These are phyloP conservation scores for Aramus guarauna DNA, from an alignment of 2,113 vertebrate species.

Conservation along the genomic window DNA sequence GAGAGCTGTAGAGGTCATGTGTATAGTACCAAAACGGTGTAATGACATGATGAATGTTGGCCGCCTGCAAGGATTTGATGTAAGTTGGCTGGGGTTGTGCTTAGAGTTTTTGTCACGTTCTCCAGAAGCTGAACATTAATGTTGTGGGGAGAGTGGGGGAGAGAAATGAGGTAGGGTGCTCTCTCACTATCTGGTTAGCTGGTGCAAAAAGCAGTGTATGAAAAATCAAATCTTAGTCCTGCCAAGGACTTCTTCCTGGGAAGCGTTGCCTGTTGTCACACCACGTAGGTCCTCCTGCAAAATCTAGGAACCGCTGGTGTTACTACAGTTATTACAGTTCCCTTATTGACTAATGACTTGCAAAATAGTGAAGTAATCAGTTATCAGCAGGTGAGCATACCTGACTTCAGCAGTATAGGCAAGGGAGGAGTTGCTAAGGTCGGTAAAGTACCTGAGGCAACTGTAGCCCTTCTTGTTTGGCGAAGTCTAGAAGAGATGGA, in stretches of 20 bases:
- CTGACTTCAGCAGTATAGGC: not conserved
- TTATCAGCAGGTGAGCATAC: not conserved
- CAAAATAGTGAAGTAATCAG: not conserved
- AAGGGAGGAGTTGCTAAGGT: not conserved
- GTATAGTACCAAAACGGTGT: conserved; percentile 94
- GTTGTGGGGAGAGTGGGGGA: not conserved
- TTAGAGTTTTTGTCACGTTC: not conserved
- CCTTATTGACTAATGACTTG: not conserved
- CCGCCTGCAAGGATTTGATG: conserved; percentile 96
- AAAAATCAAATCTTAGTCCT: not conserved
- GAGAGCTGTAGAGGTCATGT: conserved; percentile 98
- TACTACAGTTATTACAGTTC: not conserved
- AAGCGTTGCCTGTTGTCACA: not conserved
- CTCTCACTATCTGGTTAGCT: not conserved
- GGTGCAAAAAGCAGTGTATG: not conserved
- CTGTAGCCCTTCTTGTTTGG: not conserved
- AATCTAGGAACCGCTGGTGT: not conserved
- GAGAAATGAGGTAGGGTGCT: not conserved
- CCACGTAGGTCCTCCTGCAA: not conserved
- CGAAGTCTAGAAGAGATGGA: not conserved
- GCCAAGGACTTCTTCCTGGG: not conserved
- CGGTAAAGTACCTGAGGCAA: not conserved
- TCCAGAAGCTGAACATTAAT: not conserved
- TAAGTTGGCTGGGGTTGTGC: conserved; percentile 68
- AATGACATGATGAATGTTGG: conserved; percentile 99